Evolutionary conservation across 2,113 vertebrate genomes (phyloP).

Genomic region (Litocranius walleri): DNA sequence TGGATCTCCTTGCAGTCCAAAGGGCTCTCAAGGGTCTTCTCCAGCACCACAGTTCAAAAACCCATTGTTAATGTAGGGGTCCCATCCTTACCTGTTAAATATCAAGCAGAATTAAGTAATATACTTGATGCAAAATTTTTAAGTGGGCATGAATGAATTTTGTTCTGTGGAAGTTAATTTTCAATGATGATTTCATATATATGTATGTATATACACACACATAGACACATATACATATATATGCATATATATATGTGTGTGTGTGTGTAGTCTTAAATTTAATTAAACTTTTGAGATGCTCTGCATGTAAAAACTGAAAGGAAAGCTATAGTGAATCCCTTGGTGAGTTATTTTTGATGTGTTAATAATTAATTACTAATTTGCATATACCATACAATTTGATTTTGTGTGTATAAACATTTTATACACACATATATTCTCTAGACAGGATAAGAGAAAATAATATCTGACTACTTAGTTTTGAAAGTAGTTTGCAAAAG

Average conservation of each 20-base stretch:
- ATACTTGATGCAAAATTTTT: background rate
- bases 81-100: background rate
- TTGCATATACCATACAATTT: background rate
- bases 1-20: background rate
- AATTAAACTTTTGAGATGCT: background rate
- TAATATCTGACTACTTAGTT: conserved; percentile 78
- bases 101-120: background rate
- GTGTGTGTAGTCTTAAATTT: background rate
- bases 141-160: background rate
- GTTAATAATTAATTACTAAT: conserved; percentile 25
- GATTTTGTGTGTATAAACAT: background rate
- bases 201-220: background rate
- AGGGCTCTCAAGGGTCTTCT: background rate
- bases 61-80: background rate
- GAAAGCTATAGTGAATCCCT: background rate
- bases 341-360: conserved; percentile 40
- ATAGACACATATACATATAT: background rate
- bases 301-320: background rate
- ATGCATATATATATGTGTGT: too few relatives aligned
- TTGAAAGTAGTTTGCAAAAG: conserved; percentile 78
- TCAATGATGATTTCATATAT: background rate
- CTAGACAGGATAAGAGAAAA: conserved; percentile 43
- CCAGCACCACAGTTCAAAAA: background rate
- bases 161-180: background rate
- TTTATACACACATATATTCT: conserved; percentile 30